Conservation (phyloP, 2,113 vertebrate species). For the Scomber scombrus region DNA sequence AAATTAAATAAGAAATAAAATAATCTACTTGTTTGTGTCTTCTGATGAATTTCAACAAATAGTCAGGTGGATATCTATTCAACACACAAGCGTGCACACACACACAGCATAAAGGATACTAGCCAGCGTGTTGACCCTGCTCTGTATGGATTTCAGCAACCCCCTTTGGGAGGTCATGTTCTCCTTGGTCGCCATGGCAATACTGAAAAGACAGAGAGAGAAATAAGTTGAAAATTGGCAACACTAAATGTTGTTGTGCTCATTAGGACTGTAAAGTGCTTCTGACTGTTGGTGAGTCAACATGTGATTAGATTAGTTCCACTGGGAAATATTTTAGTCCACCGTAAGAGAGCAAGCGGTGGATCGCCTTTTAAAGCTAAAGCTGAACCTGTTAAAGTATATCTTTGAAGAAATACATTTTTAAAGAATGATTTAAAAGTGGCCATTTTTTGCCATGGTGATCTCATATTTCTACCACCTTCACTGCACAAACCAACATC, state of each 20-base stretch:
- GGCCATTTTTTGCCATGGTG: neutral
- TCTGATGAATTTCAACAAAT: too few relatives aligned
- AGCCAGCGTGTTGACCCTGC: conserved; percentile 97
- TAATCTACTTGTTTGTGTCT: too few relatives aligned
- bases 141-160: conserved; percentile 96
- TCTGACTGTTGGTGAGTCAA: neutral
- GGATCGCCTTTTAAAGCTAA: neutral
- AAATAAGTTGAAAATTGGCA: conserved; percentile 27
- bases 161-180: conserved; percentile 98
- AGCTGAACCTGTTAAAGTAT: neutral
- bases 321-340: neutral
- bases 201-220: conserved; percentile 82
- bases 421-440: neutral
- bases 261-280: conserved; percentile 2
- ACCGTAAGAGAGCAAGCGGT: neutral
- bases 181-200: conserved; percentile 99
- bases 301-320: neutral
- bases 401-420: neutral
- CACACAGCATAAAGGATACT: conserved; percentile 92
- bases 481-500: neutral
- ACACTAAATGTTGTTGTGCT: neutral
- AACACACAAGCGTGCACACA: conserved; percentile 1
- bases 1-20: neutral
- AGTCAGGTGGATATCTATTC: too few relatives aligned
- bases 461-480: neutral